A percentile compares a stretch with the other conserved stretches of the same genome.
Evolutionary conservation across 2,113 vertebrate genomes (phyloP).

Genomic region (Clarias magur): DNA sequence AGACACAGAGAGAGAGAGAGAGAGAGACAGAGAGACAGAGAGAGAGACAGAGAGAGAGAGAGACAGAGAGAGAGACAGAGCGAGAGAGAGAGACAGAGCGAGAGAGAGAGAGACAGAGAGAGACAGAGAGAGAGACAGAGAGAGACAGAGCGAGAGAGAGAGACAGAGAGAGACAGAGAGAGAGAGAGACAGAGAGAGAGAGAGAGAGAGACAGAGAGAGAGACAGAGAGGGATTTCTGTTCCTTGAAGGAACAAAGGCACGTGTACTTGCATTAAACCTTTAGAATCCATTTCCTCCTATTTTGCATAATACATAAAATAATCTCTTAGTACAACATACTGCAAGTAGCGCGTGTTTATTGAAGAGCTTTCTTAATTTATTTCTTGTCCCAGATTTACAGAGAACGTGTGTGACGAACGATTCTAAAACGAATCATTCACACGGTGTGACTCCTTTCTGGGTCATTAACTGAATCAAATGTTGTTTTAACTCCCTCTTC

Average conservation of each 20-base stretch:
- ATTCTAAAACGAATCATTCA: neutral
- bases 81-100: neutral
- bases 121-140: neutral
- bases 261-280: neutral
- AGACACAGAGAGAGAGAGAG: neutral
- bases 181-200: neutral
- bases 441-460: neutral
- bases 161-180: neutral
- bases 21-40: neutral
- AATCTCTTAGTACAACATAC: neutral
- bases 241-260: neutral
- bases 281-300: constrained; percentile 19
- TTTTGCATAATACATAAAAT: constrained; percentile 11
- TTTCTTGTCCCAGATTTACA: constrained; percentile 3
- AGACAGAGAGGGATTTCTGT: neutral
- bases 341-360: neutral
- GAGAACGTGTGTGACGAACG: neutral
- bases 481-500: neutral
- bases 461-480: neutral
- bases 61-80: neutral
- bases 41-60: neutral
- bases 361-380: neutral
- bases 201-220: neutral
- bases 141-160: neutral
- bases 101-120: neutral